Evolutionary conservation across 2,113 vertebrate genomes (phyloP).

Genomic region (Gavialis gangeticus): DNA sequence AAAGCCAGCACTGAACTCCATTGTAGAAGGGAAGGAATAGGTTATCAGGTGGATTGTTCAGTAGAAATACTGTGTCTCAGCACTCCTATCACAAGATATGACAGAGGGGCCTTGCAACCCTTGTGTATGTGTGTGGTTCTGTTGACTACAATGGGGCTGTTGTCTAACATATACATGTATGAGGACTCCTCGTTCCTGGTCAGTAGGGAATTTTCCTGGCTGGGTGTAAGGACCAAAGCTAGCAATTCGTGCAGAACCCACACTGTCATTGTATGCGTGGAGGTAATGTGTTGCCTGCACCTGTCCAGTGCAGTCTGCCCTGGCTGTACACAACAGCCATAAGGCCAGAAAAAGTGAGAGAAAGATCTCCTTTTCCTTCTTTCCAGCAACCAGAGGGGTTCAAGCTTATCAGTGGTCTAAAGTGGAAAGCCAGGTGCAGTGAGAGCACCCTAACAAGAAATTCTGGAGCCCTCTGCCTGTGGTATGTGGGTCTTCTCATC

Average conservation of each 20-base stretch:
- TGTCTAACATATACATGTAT: neutral
- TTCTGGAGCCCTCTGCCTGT: neutral
- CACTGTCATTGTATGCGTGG: neutral
- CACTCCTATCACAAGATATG: neutral
- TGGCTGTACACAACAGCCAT: neutral
- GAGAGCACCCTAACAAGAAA: neutral
- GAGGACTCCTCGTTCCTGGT: neutral
- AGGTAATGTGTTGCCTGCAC: neutral
- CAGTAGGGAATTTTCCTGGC: neutral
- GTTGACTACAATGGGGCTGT: neutral
- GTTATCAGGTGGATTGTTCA: neutral
- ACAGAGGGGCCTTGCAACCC: neutral
- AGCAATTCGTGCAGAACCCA: neutral
- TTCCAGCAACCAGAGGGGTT: neutral
- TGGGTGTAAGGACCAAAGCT: neutral
- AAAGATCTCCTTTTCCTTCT: neutral
- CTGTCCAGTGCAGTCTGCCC: neutral
- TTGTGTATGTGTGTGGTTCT: neutral
- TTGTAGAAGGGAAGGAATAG: neutral
- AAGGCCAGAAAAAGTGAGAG: neutral
- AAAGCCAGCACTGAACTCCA: neutral
- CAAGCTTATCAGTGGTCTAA: neutral
- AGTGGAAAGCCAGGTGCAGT: neutral
- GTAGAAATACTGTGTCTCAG: neutral
- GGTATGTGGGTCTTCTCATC: neutral